phyloP scores from a whole-genome alignment of 1,140 invertebrate genomes.

The Diabrotica undecimpunctata region DNA sequence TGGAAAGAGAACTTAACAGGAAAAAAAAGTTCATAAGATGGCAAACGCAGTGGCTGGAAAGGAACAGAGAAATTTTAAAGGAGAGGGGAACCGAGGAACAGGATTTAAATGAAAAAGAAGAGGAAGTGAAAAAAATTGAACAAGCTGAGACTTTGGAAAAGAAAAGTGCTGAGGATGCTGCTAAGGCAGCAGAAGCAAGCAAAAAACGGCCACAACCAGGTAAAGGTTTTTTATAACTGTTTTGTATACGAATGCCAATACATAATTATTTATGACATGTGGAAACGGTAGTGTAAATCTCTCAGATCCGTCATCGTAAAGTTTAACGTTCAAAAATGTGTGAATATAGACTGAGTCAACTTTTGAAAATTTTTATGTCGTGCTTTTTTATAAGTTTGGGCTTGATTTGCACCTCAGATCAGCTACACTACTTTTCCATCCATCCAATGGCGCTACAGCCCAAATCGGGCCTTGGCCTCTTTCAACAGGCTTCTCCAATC shows the following conservation, averaged over 20 bases:
- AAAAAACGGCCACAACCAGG: constrained; percentile 28
- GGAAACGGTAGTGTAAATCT: too few relatives aligned
- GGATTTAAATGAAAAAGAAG: constrained; percentile 25
- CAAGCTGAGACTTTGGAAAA: constrained; percentile 20
- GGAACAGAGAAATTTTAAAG: constrained; percentile 17
- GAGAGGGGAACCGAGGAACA: constrained; percentile 25
- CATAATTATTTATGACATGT: neutral
- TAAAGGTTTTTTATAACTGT: neutral
- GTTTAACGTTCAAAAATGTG: too few relatives aligned
- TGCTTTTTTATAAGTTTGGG: neutral
- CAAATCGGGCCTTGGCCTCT: too few relatives aligned
- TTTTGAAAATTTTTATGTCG: neutral
- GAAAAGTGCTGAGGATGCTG: constrained; percentile 16
- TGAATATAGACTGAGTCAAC: too few relatives aligned
- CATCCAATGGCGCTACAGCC: too few relatives aligned
- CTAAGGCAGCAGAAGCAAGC: constrained; percentile 8
- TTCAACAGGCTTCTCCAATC: too few relatives aligned
- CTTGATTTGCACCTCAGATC: too few relatives aligned
- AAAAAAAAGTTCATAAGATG: constrained; percentile 38
- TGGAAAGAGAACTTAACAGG: constrained; percentile 31
- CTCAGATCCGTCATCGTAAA: too few relatives aligned
- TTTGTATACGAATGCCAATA: neutral
- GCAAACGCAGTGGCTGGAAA: constrained; percentile 31
- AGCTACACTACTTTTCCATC: too few relatives aligned
- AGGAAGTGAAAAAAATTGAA: constrained; percentile 21